These are phyloP conservation scores for Anoncus sp. DNA, from an alignment of 2,888 invertebrate species.

Conservation along the genomic window DNA sequence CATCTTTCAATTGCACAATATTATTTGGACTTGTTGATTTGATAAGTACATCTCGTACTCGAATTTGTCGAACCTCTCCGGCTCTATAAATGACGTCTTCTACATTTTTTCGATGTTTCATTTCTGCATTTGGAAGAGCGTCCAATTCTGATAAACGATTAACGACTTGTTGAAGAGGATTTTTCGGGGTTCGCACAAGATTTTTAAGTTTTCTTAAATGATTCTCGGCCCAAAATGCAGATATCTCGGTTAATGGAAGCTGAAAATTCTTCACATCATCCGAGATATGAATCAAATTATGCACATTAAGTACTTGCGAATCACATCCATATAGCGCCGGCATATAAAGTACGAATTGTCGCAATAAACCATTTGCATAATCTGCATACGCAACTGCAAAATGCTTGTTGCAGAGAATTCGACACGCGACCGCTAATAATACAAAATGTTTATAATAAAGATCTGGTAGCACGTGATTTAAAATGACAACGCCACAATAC, in stretches of 20 bases:
- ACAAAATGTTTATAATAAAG: conserved; percentile 25
- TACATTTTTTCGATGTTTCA: too few relatives aligned
- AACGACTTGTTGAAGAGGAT: conserved; percentile 4
- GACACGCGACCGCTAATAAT: conserved; percentile 1
- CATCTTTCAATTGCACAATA: too few relatives aligned
- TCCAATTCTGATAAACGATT: neutral
- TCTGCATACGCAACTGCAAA: neutral
- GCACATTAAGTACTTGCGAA: conserved; percentile 14
- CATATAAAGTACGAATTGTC: conserved; percentile 15
- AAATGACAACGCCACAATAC: conserved; percentile 13
- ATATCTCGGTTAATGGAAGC: neutral
- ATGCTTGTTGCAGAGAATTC: conserved; percentile 3
- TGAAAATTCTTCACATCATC: conserved; percentile 9
- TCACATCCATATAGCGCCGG: conserved; percentile 12
- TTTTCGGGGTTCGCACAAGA: conserved; percentile 11
- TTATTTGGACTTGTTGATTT: too few relatives aligned
- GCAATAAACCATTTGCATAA: conserved; percentile 16
- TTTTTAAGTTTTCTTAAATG: conserved; percentile 4
- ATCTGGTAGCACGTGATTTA: neutral
- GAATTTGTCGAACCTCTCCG: too few relatives aligned
- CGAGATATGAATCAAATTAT: conserved; percentile 23
- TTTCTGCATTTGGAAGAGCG: too few relatives aligned
- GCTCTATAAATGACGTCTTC: too few relatives aligned
- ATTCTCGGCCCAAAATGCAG: conserved; percentile 24
- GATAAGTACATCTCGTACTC: too few relatives aligned